phyloP scores from a whole-genome alignment of 2,113 vertebrate species.

The Rhineura floridana region DNA sequence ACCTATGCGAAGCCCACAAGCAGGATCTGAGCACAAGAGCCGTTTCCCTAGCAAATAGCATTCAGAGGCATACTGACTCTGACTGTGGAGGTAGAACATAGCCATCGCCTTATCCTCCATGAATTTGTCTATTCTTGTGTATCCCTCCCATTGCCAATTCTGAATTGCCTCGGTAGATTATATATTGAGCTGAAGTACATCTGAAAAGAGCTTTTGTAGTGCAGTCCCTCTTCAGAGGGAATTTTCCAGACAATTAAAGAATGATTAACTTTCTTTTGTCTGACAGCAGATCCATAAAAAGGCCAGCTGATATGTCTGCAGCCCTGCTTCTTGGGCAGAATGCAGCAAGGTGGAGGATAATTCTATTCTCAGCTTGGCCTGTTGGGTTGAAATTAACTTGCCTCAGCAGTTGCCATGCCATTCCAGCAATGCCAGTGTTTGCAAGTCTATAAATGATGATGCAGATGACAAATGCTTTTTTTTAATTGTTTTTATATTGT shows the following conservation, averaged over 20 bases:
- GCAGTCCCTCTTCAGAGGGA: neutral
- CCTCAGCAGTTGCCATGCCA: neutral
- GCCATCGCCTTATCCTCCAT: too few relatives aligned
- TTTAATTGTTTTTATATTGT: too few relatives aligned
- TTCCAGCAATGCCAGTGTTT: neutral
- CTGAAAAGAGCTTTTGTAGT: neutral
- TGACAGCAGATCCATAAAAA: neutral
- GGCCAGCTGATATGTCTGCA: neutral
- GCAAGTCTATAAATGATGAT: neutral
- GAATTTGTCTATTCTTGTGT: too few relatives aligned
- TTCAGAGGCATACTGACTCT: too few relatives aligned
- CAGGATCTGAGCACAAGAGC: too few relatives aligned
- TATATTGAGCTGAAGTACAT: neutral
- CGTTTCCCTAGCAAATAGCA: too few relatives aligned
- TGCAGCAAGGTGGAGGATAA: neutral
- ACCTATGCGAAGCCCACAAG: too few relatives aligned
- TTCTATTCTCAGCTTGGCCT: neutral
- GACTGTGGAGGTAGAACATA: too few relatives aligned
- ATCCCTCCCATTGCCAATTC: neutral
- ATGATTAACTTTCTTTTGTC: neutral
- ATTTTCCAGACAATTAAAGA: neutral
- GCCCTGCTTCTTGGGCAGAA: neutral
- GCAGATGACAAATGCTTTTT: constrained; percentile 21
- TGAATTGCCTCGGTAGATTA: neutral
- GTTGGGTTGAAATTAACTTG: neutral